These are phyloP conservation scores for Kryptolebias marmoratus DNA, from an alignment of 2,113 vertebrate species.

Conservation along the genomic window DNA sequence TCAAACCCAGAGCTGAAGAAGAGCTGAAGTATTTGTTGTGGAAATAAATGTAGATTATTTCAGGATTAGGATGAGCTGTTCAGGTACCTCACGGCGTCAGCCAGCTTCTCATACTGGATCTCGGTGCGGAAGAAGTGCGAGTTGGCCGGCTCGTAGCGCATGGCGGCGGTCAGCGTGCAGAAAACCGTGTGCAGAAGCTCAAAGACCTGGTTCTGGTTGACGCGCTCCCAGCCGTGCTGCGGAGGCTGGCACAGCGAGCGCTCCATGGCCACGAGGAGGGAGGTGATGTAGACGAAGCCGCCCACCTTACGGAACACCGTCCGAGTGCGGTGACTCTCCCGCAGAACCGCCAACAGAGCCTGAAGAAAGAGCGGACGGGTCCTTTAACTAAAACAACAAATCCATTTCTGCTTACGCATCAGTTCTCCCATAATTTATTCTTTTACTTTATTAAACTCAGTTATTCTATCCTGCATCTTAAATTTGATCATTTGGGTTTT, in stretches of 20 bases:
- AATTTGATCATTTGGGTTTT: constrained; percentile 3
- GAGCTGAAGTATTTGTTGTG: too few species aligned
- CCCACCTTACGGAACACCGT: constrained; percentile 98
- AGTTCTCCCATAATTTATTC: too few species aligned
- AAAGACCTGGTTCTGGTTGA: constrained; percentile 95
- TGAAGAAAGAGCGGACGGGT: constrained; percentile 45
- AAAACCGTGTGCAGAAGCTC: constrained; percentile 94
- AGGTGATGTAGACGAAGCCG: constrained; percentile 97
- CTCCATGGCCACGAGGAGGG: constrained; percentile 96
- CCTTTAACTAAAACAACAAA: too few species aligned
- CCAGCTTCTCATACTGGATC: constrained; percentile 98
- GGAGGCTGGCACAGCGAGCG: constrained; percentile 89
- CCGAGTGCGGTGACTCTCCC: constrained; percentile 95
- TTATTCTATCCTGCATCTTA: not conserved
- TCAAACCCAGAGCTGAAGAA: too few species aligned
- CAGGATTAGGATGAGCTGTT: not conserved
- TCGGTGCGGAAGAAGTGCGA: constrained; percentile 97
- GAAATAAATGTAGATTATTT: not conserved
- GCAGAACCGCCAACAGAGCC: constrained; percentile 90
- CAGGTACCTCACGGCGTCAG: constrained; percentile 86
- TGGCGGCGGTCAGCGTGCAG: constrained; percentile 94
- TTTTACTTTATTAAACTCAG: too few species aligned
- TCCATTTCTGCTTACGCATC: too few species aligned
- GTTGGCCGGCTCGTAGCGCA: constrained; percentile 98
- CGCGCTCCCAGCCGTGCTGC: constrained; percentile 91